Conservation (phyloP, 1,140 invertebrate species). For the Arion vulgaris region DNA sequence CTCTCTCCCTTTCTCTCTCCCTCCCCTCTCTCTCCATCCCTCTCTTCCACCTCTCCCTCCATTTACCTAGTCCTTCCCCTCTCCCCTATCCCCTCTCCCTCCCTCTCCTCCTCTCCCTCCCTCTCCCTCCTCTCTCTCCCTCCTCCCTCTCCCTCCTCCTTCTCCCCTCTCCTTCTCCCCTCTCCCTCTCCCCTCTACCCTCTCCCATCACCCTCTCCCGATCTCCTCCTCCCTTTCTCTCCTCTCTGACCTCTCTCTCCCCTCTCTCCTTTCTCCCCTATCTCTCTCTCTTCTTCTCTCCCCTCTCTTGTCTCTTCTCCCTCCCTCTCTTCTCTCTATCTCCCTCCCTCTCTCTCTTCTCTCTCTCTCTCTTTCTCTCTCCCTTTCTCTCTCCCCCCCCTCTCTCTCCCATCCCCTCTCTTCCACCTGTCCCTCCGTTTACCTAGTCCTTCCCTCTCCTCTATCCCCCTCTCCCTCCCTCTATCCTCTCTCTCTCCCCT, state of each 20-base stretch:
- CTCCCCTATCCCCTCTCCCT: neutral
- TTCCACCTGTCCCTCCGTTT: neutral
- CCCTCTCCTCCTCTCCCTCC: neutral
- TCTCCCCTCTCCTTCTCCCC: neutral
- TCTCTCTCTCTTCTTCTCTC: neutral
- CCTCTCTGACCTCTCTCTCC: neutral
- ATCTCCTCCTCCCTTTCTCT: neutral
- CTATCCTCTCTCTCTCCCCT: neutral
- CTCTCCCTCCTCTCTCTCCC: neutral
- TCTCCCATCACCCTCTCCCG: neutral
- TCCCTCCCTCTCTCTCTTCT: neutral
- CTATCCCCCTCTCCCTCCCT: neutral
- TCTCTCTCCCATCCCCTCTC: neutral
- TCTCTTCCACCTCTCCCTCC: neutral
- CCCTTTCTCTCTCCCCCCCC: neutral
- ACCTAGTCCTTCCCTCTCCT: neutral
- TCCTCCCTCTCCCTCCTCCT: neutral
- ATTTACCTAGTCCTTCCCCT: neutral
- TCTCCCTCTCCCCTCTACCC: neutral
- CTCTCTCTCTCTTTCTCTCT: neutral
- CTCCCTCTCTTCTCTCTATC: neutral
- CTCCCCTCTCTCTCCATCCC: neutral
- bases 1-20: neutral
- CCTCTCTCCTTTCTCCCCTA: neutral
- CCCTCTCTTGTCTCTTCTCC: no score